Evolutionary conservation across 1,140 invertebrate genomes (phyloP).

Genomic region (Monomorium pharaonis): DNA sequence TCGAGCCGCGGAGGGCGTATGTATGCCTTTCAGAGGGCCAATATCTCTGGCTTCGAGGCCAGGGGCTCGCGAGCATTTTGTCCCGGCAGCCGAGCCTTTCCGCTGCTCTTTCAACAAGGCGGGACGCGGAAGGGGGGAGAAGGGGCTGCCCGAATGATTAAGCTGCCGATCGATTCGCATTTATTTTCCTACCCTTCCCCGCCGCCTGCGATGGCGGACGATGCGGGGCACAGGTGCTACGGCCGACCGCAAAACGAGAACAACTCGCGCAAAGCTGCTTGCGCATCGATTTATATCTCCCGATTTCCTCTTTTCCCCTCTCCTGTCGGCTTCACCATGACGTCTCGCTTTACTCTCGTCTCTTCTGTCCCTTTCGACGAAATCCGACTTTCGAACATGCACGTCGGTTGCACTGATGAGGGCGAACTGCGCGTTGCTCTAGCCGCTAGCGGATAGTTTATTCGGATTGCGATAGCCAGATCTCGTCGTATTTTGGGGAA

Average conservation of each 20-base stretch:
- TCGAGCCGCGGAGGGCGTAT: slow-evolving; percentile 38
- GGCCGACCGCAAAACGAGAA: slow-evolving; percentile 73
- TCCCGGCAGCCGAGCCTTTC: slow-evolving; percentile 54
- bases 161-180: slow-evolving; percentile 74
- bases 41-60: slow-evolving; percentile 14
- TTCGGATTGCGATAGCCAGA: not conserved
- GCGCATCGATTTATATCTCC: slow-evolving; percentile 72
- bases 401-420: slow-evolving; percentile 4
- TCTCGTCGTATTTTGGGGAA: not conserved
- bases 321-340: not conserved
- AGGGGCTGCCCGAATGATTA: slow-evolving; percentile 68
- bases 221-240: slow-evolving; percentile 70
- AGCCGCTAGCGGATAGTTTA: not conserved
- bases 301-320: too few species aligned
- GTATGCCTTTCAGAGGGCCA: slow-evolving; percentile 44
- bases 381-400: slow-evolving; percentile 45
- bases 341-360: slow-evolving; percentile 41
- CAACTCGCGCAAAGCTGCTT: slow-evolving; percentile 71
- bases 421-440: not conserved
- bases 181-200: slow-evolving; percentile 65
- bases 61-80: slow-evolving; percentile 49
- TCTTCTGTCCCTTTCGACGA: slow-evolving; percentile 11
- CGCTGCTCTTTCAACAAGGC: slow-evolving; percentile 65
- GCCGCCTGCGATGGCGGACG: not conserved
- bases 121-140: not conserved